A percentile compares a stretch with the other conserved stretches of the same genome.
Evolutionary conservation across 2,888 invertebrate genomes (phyloP).

Genomic region (Plemyria rubiginata): DNA sequence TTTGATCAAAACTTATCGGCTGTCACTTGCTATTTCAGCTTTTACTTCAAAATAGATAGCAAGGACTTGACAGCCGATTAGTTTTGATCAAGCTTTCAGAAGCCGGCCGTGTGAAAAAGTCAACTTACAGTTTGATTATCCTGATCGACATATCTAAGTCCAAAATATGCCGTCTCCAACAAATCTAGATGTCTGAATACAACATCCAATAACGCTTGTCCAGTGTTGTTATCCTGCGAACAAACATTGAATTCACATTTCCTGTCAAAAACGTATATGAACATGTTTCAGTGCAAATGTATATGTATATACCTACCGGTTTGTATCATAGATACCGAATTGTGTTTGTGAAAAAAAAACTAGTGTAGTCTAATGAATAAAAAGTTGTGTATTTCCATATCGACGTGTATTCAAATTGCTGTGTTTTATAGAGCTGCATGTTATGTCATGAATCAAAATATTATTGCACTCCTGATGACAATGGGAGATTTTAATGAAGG

Average conservation of each 20-base stretch:
- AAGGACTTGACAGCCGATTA: too few relatives aligned
- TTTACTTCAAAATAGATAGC: too few relatives aligned
- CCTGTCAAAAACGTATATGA: slow-evolving; percentile 24
- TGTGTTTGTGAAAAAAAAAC: slow-evolving; percentile 18
- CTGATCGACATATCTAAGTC: slow-evolving; percentile 95
- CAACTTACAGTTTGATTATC: slow-evolving; percentile 96
- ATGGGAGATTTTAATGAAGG: slow-evolving; percentile 16
- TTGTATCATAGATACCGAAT: slow-evolving; percentile 14
- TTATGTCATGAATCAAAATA: background rate
- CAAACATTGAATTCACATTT: slow-evolving; percentile 35
- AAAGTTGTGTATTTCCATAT: slow-evolving; percentile 17
- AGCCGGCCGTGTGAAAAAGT: too few relatives aligned
- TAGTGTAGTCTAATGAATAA: slow-evolving; percentile 20
- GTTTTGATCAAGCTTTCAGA: too few relatives aligned
- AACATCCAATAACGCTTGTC: slow-evolving; percentile 95
- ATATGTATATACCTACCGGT: background rate
- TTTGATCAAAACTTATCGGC: too few relatives aligned
- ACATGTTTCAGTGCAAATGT: slow-evolving; percentile 26
- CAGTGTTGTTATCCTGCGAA: slow-evolving; percentile 93
- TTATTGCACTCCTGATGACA: slow-evolving; percentile 5
- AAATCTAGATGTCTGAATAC: slow-evolving; percentile 97
- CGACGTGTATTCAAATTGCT: slow-evolving; percentile 21
- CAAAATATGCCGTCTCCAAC: slow-evolving; percentile 98
- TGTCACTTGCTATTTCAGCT: too few relatives aligned
- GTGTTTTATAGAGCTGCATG: slow-evolving; percentile 9